phyloP scores from a whole-genome alignment of 2,888 invertebrate genomes.

The Orchestes rusci region DNA sequence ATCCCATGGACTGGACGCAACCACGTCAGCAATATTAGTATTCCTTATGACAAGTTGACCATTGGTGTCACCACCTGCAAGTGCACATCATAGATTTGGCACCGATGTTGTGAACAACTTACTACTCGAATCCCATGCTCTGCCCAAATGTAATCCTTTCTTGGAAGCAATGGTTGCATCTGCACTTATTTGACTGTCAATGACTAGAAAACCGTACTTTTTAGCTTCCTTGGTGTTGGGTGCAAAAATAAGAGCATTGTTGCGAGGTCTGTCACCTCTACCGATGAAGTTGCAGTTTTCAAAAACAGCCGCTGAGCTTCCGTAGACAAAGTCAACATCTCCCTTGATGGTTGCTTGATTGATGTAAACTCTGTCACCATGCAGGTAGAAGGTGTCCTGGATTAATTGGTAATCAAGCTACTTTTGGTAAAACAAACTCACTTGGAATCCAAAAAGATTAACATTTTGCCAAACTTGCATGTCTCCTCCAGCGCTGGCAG shows the following conservation, averaged over 20 bases:
- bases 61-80: constrained; percentile 3
- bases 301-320: constrained; percentile 7
- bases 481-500: constrained; percentile 6
- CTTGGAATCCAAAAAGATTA: constrained; percentile 12
- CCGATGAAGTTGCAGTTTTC: constrained; percentile 6
- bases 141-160: constrained; percentile 5
- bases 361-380: constrained; percentile 4
- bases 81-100: not conserved
- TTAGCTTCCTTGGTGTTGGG: constrained; percentile 4
- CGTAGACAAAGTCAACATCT: constrained; percentile 13
- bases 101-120: not conserved
- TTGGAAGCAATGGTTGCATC: constrained; percentile 1
- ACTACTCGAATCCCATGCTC: constrained; percentile 7
- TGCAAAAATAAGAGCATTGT: constrained; percentile 7
- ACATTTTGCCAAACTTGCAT: constrained; percentile 4
- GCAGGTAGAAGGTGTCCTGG: constrained; percentile 8
- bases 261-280: constrained; percentile 10
- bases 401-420: not conserved
- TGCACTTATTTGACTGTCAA: constrained; percentile 6
- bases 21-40: constrained; percentile 6
- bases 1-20: constrained; percentile 5
- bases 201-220: constrained; percentile 10
- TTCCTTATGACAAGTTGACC: constrained; percentile 12
- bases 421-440: no score
- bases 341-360: constrained; percentile 6